phyloP scores from a whole-genome alignment of 2,888 invertebrate species.

The Tortricodes alternella region DNA sequence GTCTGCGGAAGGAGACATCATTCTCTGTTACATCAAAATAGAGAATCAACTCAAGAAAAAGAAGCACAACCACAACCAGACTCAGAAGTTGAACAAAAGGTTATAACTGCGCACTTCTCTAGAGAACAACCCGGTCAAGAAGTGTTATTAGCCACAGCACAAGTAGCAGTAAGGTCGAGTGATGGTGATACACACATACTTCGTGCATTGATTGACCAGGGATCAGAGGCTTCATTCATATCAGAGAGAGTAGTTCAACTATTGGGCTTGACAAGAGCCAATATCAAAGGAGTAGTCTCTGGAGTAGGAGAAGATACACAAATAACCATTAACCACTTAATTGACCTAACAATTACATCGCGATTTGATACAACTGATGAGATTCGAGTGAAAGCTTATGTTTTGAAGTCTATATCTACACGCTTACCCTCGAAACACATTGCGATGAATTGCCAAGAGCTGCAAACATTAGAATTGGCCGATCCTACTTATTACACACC shows the following conservation, averaged over 20 bases:
- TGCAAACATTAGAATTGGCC: conserved; percentile 30
- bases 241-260: conserved; percentile 33
- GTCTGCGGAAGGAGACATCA: conserved; percentile 32
- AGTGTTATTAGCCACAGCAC: conserved; percentile 33
- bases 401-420: conserved; percentile 32
- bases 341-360: conserved; percentile 22
- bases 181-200: conserved; percentile 32
- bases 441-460: conserved; percentile 24
- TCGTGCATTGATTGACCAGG: conserved; percentile 39
- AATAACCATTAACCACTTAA: conserved; percentile 30
- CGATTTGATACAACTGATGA: neutral
- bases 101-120: conserved; percentile 28
- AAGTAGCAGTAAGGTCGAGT: conserved; percentile 28
- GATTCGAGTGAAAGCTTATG: conserved; percentile 28
- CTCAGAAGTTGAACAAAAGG: conserved; percentile 7
- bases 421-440: conserved; percentile 29
- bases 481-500: conserved; percentile 30
- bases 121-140: conserved; percentile 34
- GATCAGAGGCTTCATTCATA: conserved; percentile 39
- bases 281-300: conserved; percentile 33
- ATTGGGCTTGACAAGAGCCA: conserved; percentile 32
- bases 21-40: conserved; percentile 28
- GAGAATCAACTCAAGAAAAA: neutral
- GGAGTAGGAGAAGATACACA: conserved; percentile 35
- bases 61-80: neutral